phyloP scores from a whole-genome alignment of 1,140 invertebrate genomes.

The Agrilus planipennis region DNA sequence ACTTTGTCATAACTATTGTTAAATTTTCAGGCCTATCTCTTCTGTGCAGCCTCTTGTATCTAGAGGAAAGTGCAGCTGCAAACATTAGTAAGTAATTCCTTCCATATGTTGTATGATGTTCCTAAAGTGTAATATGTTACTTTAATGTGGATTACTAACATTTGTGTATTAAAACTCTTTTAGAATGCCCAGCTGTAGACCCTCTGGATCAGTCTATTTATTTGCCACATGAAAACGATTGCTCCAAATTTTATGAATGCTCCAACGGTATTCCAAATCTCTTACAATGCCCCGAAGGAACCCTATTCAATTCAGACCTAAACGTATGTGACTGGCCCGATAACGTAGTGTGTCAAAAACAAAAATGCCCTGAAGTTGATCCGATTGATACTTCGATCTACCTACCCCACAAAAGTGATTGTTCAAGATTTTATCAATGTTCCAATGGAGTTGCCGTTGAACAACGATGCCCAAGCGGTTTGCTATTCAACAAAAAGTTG shows the following conservation, averaged over 20 bases:
- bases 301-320: constrained; percentile 38
- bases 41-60: too few relatives aligned
- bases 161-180: too few relatives aligned
- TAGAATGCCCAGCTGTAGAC: too few relatives aligned
- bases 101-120: too few relatives aligned
- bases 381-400: background rate
- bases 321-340: constrained; percentile 8
- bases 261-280: constrained; percentile 34
- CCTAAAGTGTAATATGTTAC: too few relatives aligned
- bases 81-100: too few relatives aligned
- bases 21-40: too few relatives aligned
- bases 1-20: too few relatives aligned
- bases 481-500: background rate
- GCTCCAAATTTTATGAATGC: constrained; percentile 43
- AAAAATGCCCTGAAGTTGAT: background rate
- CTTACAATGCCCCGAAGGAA: constrained; percentile 34
- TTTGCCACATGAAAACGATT: constrained; percentile 39
- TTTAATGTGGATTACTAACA: too few relatives aligned
- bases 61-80: too few relatives aligned
- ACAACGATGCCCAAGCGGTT: background rate
- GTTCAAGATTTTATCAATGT: constrained; percentile 3
- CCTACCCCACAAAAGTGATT: background rate
- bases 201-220: constrained; percentile 15
- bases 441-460: background rate
- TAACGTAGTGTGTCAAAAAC: background rate